phyloP scores from a whole-genome alignment of 2,797 vertebrate species.

The Girardinus metallicus region DNA sequence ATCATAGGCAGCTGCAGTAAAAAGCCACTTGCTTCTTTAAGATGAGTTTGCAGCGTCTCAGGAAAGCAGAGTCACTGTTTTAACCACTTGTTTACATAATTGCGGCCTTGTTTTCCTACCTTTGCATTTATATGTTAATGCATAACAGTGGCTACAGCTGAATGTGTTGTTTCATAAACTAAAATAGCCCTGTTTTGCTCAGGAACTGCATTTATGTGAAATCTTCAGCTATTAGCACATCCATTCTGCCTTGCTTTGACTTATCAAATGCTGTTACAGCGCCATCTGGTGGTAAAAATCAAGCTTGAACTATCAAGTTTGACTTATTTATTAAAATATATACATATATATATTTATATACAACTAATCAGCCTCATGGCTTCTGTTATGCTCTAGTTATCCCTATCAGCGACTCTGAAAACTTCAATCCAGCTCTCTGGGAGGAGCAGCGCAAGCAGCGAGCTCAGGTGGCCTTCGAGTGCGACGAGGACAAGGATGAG shows the following conservation, averaged over 20 bases:
- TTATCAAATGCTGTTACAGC: conserved; percentile 20
- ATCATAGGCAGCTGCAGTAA: neutral
- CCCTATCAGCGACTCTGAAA: conserved; percentile 95
- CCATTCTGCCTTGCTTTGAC: neutral
- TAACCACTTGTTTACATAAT: neutral
- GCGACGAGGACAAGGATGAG: conserved; percentile 98
- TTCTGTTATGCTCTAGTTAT: conserved; percentile 66
- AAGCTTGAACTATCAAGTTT: neutral
- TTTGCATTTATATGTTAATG: neutral
- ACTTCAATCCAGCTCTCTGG: conserved; percentile 97
- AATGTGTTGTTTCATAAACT: neutral
- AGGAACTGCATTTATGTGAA: neutral
- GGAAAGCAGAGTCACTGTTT: neutral
- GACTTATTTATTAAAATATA: neutral
- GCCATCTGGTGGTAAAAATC: conserved; percentile 62
- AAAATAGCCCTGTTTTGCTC: neutral
- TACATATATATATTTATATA: fast-evolving
- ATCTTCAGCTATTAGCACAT: neutral
- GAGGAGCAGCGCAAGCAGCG: conserved; percentile 97
- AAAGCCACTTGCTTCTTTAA: neutral
- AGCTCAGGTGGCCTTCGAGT: conserved; percentile 98
- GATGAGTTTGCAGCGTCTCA: neutral
- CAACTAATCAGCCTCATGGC: neutral
- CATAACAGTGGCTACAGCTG: neutral
- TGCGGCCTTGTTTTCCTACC: neutral